Conservation (phyloP, 1,140 invertebrate genomes). For the Drosophila leontia region DNA sequence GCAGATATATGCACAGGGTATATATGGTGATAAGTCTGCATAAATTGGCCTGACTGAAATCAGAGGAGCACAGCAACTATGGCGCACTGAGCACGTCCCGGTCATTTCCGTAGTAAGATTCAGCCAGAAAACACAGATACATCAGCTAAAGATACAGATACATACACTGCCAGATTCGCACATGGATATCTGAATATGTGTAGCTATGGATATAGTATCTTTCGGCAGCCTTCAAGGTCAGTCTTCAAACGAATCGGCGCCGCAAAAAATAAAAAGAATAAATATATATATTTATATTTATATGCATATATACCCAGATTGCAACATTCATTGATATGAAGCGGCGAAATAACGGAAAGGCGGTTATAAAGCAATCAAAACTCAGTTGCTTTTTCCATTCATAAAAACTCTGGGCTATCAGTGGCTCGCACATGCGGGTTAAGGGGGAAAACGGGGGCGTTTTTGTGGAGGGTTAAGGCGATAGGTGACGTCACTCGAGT, state of each 20-base stretch:
- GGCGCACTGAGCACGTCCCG: conserved; percentile 65
- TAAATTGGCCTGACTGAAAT: conserved; percentile 37
- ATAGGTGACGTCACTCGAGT: conserved; percentile 67
- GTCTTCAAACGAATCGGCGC: conserved; percentile 67
- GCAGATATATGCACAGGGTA: conserved; percentile 9
- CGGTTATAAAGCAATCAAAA: conserved; percentile 72
- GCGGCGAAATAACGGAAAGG: conserved; percentile 25
- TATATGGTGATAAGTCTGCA: conserved; percentile 33
- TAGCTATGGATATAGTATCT: conserved; percentile 23
- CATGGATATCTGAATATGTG: conserved; percentile 6
- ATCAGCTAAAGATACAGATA: conserved; percentile 33
- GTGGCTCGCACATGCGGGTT: conserved; percentile 21
- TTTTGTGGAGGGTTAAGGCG: conserved; percentile 11
- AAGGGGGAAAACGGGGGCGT: conserved; percentile 40
- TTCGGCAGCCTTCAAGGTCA: conserved; percentile 60
- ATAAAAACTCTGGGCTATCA: conserved; percentile 70
- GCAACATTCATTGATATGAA: conserved; percentile 64
- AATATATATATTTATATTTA: background rate
- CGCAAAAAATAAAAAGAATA: conserved; percentile 11
- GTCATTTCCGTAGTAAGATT: conserved; percentile 77
- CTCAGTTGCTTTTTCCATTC: conserved; percentile 69
- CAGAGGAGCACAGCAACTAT: conserved; percentile 36
- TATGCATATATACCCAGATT: conserved; percentile 18
- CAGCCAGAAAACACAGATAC: conserved; percentile 47
- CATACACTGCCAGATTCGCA: conserved; percentile 10